Conservation (phyloP, 2,113 vertebrate species). For the Lasiurus borealis region DNA sequence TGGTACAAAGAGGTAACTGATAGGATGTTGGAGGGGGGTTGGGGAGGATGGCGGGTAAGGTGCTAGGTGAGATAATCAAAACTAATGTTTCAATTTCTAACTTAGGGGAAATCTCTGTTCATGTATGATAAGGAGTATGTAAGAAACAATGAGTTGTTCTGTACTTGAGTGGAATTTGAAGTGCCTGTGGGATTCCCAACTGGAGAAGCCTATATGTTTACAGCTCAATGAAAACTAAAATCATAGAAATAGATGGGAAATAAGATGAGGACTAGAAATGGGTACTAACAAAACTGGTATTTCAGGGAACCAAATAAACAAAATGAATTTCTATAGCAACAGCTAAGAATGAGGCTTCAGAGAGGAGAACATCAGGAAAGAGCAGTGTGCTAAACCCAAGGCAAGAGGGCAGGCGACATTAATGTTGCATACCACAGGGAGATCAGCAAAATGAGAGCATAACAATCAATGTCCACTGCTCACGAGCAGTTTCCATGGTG, state of each 20-base stretch:
- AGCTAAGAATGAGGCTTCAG: background rate
- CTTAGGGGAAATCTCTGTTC: background rate
- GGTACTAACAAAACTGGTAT: background rate
- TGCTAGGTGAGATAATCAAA: background rate
- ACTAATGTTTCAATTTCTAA: background rate
- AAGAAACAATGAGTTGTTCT: background rate
- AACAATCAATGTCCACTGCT: background rate
- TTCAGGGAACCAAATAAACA: background rate
- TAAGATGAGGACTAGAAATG: background rate
- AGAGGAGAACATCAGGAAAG: background rate
- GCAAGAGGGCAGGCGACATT: background rate
- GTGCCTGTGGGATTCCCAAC: background rate
- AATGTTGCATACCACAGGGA: background rate
- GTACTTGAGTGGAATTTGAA: background rate
- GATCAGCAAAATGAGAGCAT: background rate
- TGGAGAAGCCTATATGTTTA: background rate
- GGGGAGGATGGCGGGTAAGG: fast-evolving
- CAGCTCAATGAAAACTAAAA: background rate
- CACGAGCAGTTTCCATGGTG: background rate
- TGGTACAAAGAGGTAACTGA: background rate
- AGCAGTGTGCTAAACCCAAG: background rate
- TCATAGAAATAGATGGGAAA: background rate
- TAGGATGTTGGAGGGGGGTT: fast-evolving
- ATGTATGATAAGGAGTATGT: background rate
- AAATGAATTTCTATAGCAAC: background rate